These are phyloP conservation scores for Cyrtonyx montezumae DNA, from an alignment of 2,113 vertebrate species.

Conservation along the genomic window DNA sequence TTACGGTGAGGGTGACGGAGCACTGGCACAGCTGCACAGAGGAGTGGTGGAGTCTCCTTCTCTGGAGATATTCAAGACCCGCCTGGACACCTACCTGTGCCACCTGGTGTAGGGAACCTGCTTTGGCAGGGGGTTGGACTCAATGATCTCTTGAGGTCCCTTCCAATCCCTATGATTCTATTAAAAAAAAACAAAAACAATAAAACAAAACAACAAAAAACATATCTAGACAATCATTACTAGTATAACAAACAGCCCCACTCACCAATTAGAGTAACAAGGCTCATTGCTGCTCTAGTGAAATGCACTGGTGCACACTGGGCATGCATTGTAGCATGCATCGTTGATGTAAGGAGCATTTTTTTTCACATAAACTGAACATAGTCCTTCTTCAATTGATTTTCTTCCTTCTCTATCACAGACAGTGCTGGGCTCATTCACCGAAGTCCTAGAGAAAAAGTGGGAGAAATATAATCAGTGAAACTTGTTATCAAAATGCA, in stretches of 20 bases:
- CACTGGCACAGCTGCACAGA: too few relatives aligned
- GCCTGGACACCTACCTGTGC: too few relatives aligned
- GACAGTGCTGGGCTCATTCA: not conserved
- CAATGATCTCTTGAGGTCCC: too few relatives aligned
- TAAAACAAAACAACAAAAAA: too few relatives aligned
- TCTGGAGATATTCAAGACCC: too few relatives aligned
- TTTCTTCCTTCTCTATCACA: constrained; percentile 83
- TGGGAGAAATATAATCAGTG: not conserved
- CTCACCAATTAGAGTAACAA: constrained; percentile 82
- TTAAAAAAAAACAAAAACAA: too few relatives aligned
- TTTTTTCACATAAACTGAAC: constrained; percentile 82
- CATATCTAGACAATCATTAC: not conserved
- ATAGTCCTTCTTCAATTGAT: constrained; percentile 76
- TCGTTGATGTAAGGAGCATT: constrained; percentile 84
- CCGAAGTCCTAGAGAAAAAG: not conserved
- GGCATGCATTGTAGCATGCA: constrained; percentile 81
- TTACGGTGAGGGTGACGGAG: too few relatives aligned
- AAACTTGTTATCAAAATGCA: not conserved
- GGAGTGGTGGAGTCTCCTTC: too few relatives aligned
- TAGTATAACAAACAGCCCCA: not conserved
- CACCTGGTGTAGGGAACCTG: too few relatives aligned
- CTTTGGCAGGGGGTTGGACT: too few relatives aligned
- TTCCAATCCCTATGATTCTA: too few relatives aligned
- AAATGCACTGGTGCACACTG: constrained; percentile 82
- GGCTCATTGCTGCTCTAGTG: constrained; percentile 80